These are phyloP conservation scores for Salarias fasciatus DNA, from an alignment of 2,797 vertebrate species.

Conservation along the genomic window DNA sequence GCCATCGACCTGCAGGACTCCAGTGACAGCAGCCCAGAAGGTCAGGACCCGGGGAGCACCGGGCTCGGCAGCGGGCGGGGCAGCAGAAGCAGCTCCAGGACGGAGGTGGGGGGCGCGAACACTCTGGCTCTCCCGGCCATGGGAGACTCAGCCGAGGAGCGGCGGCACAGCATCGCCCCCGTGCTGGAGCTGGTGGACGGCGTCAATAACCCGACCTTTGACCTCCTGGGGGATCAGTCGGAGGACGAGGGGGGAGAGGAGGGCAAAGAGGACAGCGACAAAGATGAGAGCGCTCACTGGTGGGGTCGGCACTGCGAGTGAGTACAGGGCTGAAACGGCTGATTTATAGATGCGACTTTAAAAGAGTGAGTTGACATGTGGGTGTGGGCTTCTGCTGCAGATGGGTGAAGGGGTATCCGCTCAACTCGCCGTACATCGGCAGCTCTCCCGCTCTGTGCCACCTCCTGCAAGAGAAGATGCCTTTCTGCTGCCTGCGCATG, in stretches of 20 bases:
- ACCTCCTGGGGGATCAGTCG: constrained; percentile 87
- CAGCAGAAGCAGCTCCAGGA: constrained; percentile 73
- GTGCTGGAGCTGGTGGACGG: constrained; percentile 87
- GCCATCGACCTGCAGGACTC: constrained; percentile 88
- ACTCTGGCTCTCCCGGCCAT: constrained; percentile 80
- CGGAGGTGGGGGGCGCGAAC: constrained; percentile 75
- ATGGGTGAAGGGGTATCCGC: constrained; percentile 88
- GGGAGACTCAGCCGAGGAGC: constrained; percentile 75
- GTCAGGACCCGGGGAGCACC: constrained; percentile 62
- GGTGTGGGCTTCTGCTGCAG: constrained; percentile 67
- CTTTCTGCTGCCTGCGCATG: constrained; percentile 88
- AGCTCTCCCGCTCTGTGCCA: constrained; percentile 89
- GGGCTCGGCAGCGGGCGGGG: constrained; percentile 60
- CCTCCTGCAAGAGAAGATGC: constrained; percentile 87
- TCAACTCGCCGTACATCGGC: constrained; percentile 88
- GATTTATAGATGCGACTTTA: not conserved
- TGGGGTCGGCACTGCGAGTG: constrained; percentile 84
- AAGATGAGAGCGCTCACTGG: constrained; percentile 79
- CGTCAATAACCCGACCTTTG: constrained; percentile 81
- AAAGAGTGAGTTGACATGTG: constrained; percentile 3
- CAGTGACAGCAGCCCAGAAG: constrained; percentile 85
- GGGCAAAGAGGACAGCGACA: constrained; percentile 79
- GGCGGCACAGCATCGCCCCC: constrained; percentile 86
- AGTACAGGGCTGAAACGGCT: constrained; percentile 40
- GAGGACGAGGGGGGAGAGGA: constrained; percentile 85